Base-by-base conservation (phyloP, 2,888 invertebrate genomes). In the Drosophila tanythrix region DNA sequence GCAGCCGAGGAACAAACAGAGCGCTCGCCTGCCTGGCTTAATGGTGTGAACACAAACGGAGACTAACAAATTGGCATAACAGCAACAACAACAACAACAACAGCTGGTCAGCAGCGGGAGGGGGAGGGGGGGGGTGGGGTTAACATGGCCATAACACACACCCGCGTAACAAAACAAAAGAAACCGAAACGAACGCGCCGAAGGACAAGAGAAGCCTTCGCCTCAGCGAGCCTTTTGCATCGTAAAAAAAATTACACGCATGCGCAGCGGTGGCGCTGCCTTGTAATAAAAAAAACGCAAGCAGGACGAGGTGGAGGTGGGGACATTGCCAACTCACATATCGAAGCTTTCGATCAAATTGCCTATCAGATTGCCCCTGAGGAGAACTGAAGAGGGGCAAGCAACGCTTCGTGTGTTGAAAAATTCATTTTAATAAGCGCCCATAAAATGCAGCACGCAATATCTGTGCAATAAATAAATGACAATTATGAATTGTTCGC, bases 401-500 rank as follows among this genome's bases (percentile, higher is more conserved):
- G 18, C 18, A 27, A 18, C 40, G 18, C 21, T 18, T 53, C 68
- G 68, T 83, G 84, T 80, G 86, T 83, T 88, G 88, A 90, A 88
- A 90, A 91, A 90, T 88, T 83, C 86, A 87, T 89, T 92, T 92
- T 92, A 91, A 92, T 92, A 92, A 92, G 91, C 92, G 90, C 89
- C 88, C 92, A 91, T 92, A 92, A 92, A 92, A 92, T 89, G 87
- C 82, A 75, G 65, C 76, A 60, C 69, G 83, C 86, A 78, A 82
- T 85, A 88, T 88, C 89, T 88, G 76, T 82, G 91, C 90, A 89
- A 92, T 92, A 92, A 92, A 92, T 92, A 91, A 91, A 90, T 92
- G 91, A 91, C 92, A 92, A 92, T 92, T 92, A 92, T 92, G 92
- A 92, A 92, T 92, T 92, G 92, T 91, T 88, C 85, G 61, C 53